Base-by-base conservation (phyloP, 2,113 vertebrate species). In the Trogon melanurus region DNA sequence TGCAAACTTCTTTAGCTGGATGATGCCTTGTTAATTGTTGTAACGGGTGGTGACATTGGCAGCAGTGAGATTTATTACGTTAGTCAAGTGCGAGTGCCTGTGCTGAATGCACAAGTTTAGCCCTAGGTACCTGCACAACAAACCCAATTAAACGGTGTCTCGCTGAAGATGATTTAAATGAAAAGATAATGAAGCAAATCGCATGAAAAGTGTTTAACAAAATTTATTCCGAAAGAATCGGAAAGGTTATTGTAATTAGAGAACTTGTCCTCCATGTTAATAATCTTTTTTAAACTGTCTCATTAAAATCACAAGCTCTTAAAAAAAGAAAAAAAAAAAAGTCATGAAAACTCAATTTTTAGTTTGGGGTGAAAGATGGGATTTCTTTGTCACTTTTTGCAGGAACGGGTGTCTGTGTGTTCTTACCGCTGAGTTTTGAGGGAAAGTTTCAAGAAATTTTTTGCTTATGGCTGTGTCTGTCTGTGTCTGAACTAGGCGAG, bases 151-250 rank as follows among this genome's bases (percentile, higher is more conserved):
- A 97, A 94, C 56, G 64, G 36, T 81, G 41, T 97, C 94, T 92
- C 97, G 97, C 29, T 83, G 57, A 94, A 83, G 82, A 94, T 96
- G 92, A 96, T 93, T 97, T 97, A 97, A 97, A 95, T 93, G 91
- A 96, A 95, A 96, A 96, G 84, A 96, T 97, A 96, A 97, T 96
- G 96, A 98, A 97, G 94, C 90, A 95, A 95, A 94, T 96, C 66
- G 9, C 90, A 93, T 69, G 89, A 96, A 94, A 95, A 84, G 44
- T 91, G 95, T 96, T 97, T 71, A 93, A 92, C 29, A 93, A 79
- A 95, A 97, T 95, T 97, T 95, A 91, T 97, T 97, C 56, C 13
- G 67, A 95, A 96, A 86, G 79, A 95, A 87, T 80, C 3, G 9
- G 57, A 87, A 97, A 97, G 89, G 94, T 96, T 92, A 91, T 95